These are phyloP conservation scores for Diogma glabrata DNA, from an alignment of 2,888 invertebrate species.

Conservation along the genomic window DNA sequence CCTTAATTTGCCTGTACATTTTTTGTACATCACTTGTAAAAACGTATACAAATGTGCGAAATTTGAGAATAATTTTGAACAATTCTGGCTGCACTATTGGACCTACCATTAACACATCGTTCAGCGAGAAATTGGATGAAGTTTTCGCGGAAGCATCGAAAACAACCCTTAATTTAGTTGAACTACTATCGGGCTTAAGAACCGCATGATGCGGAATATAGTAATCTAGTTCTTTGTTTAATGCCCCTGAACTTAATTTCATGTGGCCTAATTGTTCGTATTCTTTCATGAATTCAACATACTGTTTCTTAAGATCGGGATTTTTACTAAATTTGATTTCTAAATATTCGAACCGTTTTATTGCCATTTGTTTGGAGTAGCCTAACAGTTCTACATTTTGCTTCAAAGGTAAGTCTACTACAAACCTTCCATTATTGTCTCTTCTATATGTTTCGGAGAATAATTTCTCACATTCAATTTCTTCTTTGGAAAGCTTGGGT, in stretches of 20 bases:
- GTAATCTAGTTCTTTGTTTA: conserved; percentile 13
- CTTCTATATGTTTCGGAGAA: conserved; percentile 15
- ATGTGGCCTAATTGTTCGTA: conserved; percentile 19
- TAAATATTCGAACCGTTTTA: conserved; percentile 17
- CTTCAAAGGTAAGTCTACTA: conserved; percentile 19
- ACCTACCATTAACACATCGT: conserved; percentile 14
- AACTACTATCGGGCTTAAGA: conserved; percentile 11
- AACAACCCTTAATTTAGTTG: conserved; percentile 10
- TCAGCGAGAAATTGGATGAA: conserved; percentile 8
- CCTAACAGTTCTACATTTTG: conserved; percentile 9
- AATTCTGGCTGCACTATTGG: conserved; percentile 16
- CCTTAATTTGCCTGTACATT: conserved; percentile 16
- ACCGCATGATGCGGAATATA: conserved; percentile 19
- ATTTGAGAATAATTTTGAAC: conserved; percentile 15
- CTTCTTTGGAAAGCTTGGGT: conserved; percentile 11
- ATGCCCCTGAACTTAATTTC: too few relatives aligned
- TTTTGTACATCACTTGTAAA: conserved; percentile 15
- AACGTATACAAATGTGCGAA: conserved; percentile 7
- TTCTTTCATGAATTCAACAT: conserved; percentile 20
- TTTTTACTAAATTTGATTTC: conserved; percentile 18
- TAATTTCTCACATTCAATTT: conserved; percentile 18
- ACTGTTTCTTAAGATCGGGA: conserved; percentile 15
- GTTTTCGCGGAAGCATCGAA: conserved; percentile 13
- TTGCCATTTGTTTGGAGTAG: conserved; percentile 10
- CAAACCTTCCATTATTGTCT: conserved; percentile 15